Evolutionary conservation across 2,888 invertebrate species (phyloP), one percentile per base, ranked within the genome.

Genomic region (Agapostemon virescens): DNA sequence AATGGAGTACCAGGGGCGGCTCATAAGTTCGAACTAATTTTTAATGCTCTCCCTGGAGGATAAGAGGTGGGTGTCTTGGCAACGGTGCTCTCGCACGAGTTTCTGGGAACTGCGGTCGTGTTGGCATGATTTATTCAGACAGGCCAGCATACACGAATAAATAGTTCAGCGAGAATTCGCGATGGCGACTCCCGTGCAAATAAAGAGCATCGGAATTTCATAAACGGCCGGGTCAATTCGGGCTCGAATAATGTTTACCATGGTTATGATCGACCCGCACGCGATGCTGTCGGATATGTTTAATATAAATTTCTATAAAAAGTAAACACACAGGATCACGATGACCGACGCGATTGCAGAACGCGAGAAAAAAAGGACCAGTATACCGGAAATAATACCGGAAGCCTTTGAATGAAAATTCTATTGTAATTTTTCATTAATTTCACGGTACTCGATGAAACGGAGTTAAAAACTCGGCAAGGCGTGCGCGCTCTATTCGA

Each of bases 121-220:
- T 72, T 71, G 68, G 67, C 74, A 84, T 85, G 85, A 85, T 86
- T 85, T 85, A 86, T 86, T 86, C 85, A 84, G 72, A 49, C 82
- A 67, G 33, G 45, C 66, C 66, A 52, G 73, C 67, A 79, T 75
- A 72, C 68, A 69, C 67, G 79, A 81, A 82, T 82, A 74, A 83
- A 83, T 83, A 73, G 77, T 72, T 79, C 36, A 64, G 81, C 64
- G 67, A 61, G 70, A 75, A 77, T 70, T 77, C 68, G 74, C 67
- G 26, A 45, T 55, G 55, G 61, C 75, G 49, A 74, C 76, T 5
- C 11, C 33, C n/a, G 33, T 68, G 52, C 69, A 64, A 66, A 73
- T 78, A 76, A 81, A 78, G 77, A 75, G 74, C 36, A 83, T 85
- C 64, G 86, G 74, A 67, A 81, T 85, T 85, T 78, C 79, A 83